Percentiles rank a stretch among this genome's conserved stretches.
Conservation (phyloP, 2,888 invertebrate species). For the Latrodectus elegans region DNA sequence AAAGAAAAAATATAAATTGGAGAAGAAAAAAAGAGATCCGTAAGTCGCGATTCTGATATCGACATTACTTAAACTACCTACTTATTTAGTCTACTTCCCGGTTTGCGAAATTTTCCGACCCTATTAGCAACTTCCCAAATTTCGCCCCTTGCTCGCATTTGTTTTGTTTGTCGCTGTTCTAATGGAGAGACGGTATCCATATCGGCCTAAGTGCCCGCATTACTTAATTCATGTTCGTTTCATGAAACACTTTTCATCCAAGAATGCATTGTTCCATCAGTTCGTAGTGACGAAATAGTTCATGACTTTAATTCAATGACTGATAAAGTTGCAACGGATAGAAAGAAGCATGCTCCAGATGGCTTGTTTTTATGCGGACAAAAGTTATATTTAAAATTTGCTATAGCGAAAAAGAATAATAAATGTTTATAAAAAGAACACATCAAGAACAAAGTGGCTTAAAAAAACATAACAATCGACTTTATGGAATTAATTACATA, state of each 20-base stretch:
- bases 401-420: too few relatives aligned
- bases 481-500: too few relatives aligned
- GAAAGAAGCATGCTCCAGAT: too few relatives aligned
- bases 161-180: neutral
- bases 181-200: neutral
- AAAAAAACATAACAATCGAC: too few relatives aligned
- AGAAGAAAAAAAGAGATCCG: neutral
- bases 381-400: too few relatives aligned
- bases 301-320: neutral
- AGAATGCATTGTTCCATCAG: neutral
- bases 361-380: too few relatives aligned
- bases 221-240: neutral
- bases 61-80: neutral
- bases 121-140: neutral
- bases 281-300: neutral
- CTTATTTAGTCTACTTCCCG: conserved; percentile 1
- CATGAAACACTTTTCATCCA: neutral
- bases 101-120: neutral
- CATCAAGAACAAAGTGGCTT: too few relatives aligned
- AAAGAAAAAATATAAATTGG: neutral
- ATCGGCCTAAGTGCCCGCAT: neutral
- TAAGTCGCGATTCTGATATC: neutral
- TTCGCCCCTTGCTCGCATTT: neutral
- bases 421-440: too few relatives aligned
- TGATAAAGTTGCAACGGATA: too few relatives aligned